Conservation (phyloP, 2,797 vertebrate species). For the Coregonus ussuriensis region DNA sequence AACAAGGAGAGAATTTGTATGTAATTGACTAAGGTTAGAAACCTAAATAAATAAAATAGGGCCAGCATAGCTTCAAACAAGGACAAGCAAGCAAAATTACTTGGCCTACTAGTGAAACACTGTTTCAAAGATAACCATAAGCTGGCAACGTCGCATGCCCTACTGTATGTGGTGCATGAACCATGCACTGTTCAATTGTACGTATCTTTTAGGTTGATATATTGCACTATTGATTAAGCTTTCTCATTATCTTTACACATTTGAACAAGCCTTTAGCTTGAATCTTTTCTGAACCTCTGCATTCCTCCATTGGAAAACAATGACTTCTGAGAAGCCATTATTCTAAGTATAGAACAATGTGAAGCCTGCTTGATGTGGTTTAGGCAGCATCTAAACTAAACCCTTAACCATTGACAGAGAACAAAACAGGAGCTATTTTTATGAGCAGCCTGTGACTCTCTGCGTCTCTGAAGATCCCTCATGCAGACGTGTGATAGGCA, state of each 20-base stretch:
- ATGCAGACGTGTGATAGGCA: constrained; percentile 11
- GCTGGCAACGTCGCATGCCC: constrained; percentile 6
- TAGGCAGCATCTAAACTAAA: not conserved
- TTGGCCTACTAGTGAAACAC: constrained; percentile 37
- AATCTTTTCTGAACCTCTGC: not conserved
- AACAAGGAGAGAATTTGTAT: constrained; percentile 43
- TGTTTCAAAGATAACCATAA: constrained; percentile 44
- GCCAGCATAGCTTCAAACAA: constrained; percentile 52
- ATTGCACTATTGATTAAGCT: not conserved
- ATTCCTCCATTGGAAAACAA: not conserved
- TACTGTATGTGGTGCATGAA: not conserved
- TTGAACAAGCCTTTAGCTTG: not conserved
- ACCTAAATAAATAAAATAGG: constrained; percentile 64
- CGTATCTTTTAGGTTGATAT: not conserved
- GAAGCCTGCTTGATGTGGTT: not conserved
- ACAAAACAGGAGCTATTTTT: constrained; percentile 19
- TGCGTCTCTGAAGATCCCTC: constrained; percentile 12
- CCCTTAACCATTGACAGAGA: constrained; percentile 24
- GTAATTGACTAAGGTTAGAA: constrained; percentile 66
- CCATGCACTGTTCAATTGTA: not conserved
- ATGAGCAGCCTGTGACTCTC: not conserved
- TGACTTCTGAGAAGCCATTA: not conserved
- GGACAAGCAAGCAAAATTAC: constrained; percentile 53
- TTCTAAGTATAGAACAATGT: not conserved
- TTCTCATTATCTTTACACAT: not conserved